Conservation (phyloP, 2,888 invertebrate species). For the Coecobrya sp. region DNA sequence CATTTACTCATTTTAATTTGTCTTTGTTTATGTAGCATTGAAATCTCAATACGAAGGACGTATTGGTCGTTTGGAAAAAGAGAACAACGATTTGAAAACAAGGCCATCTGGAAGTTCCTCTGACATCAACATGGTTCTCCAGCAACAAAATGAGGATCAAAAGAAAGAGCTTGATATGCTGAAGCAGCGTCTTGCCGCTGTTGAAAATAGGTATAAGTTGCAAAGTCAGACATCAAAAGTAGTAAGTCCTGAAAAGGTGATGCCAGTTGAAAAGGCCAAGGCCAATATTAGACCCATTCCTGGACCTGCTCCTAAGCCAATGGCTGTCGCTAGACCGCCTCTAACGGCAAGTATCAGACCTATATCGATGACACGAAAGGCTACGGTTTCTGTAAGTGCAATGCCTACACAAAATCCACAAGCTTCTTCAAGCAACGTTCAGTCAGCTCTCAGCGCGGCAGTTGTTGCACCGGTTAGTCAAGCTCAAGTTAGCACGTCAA, state of each 20-base stretch:
- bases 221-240: conserved; percentile 83
- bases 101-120: conserved; percentile 86
- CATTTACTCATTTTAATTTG: background rate
- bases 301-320: conserved; percentile 88
- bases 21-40: conserved; percentile 88
- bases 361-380: conserved; percentile 91
- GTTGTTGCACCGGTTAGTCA: conserved; percentile 86
- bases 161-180: conserved; percentile 91
- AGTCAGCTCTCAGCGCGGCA: conserved; percentile 69
- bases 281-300: conserved; percentile 99
- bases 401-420: conserved; percentile 79
- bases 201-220: conserved; percentile 87
- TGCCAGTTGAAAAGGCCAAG: conserved; percentile 89
- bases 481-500: conserved; percentile 86
- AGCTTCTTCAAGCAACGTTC: conserved; percentile 73
- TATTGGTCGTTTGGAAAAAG: conserved; percentile 92
- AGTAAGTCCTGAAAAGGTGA: conserved; percentile 76
- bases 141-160: conserved; percentile 91
- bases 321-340: conserved; percentile 87
- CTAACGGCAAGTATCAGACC: conserved; percentile 97
- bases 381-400: conserved; percentile 79
- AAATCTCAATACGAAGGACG: conserved; percentile 92
- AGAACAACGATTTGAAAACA: conserved; percentile 90
- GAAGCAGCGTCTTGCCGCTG: conserved; percentile 87
- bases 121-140: conserved; percentile 87